Evolutionary conservation across 2,888 invertebrate species (phyloP).

Genomic region (Oxyscelio sp.): DNA sequence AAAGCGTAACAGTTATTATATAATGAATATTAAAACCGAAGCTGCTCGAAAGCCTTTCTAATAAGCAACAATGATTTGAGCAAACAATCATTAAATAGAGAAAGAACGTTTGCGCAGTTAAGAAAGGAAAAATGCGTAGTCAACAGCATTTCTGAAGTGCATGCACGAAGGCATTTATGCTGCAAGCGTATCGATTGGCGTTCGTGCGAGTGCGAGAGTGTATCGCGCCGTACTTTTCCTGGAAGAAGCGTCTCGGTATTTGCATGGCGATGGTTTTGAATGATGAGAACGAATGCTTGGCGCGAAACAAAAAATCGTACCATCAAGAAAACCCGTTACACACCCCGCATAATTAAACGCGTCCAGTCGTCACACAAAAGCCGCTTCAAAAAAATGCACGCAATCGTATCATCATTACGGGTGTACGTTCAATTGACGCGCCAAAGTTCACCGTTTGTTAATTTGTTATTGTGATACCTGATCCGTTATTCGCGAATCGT

Average conservation of each 20-base stretch:
- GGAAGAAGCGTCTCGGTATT: constrained; percentile 32
- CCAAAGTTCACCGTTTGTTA: constrained; percentile 4
- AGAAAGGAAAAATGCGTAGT: constrained; percentile 1
- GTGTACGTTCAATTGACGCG: constrained; percentile 1
- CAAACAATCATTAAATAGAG: constrained; percentile 25
- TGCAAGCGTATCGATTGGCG: constrained; percentile 45
- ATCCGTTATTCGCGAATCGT: background rate
- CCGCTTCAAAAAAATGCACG: background rate
- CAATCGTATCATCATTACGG: background rate
- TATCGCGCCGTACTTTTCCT: constrained; percentile 40
- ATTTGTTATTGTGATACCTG: background rate
- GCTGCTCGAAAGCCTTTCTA: too few relatives aligned
- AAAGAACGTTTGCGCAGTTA: constrained; percentile 6
- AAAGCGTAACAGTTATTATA: too few relatives aligned
- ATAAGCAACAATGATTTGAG: background rate
- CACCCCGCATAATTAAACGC: constrained; percentile 22
- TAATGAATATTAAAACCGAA: too few relatives aligned
- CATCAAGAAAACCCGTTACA: constrained; percentile 32
- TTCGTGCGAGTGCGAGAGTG: constrained; percentile 39
- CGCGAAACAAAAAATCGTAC: background rate
- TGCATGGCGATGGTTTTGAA: constrained; percentile 59
- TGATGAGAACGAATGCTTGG: constrained; percentile 42
- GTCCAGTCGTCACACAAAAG: constrained; percentile 3
- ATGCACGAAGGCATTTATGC: constrained; percentile 25
- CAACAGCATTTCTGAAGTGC: constrained; percentile 22